Evolutionary conservation across 2,888 invertebrate species (phyloP), one percentile per base, ranked within the genome.

Genomic region (Cantharis rufa): DNA sequence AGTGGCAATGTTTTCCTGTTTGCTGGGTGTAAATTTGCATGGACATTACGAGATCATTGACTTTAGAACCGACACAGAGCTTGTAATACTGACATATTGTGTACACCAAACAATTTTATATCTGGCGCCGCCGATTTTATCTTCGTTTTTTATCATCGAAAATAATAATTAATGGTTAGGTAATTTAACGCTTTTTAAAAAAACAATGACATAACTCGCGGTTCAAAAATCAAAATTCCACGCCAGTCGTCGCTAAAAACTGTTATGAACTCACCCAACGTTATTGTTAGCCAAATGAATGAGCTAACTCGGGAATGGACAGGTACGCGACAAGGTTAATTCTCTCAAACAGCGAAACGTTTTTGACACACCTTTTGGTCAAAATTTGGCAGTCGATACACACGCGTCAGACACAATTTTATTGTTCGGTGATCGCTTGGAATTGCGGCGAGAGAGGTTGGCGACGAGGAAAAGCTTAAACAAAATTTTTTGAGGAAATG

Each of bases 41-140:
- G 79, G 80, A 80, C 83, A 84, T 84, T 84, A 84, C 82, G 81
- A 84, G 84, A 84, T 81, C 84, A 80, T 85, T 84, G 85, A 85
- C 84, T 84, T 82, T 82, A 77, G 82, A 75, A 66, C 64, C 21
- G 21, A 66, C 64, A 66, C 64, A 66, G 73, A 64, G 71, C 72
- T 82, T 81, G 83, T 84, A 84, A 84, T 85, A 84, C 84, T 85
- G 83, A 83, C 83, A 85, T 84, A 84, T 84, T 83, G 82, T 83
- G 82, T 83, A 83, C 73, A 21, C 64, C 64, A 66, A 24, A 75
- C 75, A 82, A 80, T 83, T 83, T 81, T 82, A 82, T 81, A 83
- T 81, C 81, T 72, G 85, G 84, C 85, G 85, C 84, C 84, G 82
- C 48, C 48, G 48, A 48, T 48, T 66, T 66, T 66, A 18, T 66